These are phyloP conservation scores for Lepus oiostolus DNA, from an alignment of 2,797 vertebrate genomes.

Conservation along the genomic window DNA sequence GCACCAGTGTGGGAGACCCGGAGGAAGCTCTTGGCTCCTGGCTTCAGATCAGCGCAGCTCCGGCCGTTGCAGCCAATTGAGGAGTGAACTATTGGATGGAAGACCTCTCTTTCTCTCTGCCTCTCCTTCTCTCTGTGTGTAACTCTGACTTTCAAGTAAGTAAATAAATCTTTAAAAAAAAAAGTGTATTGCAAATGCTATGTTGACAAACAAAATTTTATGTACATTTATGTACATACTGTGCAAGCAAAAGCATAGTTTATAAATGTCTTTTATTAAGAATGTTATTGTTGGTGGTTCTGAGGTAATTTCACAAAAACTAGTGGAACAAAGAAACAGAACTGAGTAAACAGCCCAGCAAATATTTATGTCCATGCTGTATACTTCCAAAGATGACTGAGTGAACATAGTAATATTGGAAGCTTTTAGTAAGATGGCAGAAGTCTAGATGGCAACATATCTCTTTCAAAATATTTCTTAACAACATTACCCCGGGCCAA, in stretches of 20 bases:
- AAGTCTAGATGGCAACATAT: neutral
- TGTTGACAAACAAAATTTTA: neutral
- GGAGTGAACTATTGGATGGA: too few relatives aligned
- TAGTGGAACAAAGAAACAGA: neutral
- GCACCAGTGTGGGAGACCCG: too few relatives aligned
- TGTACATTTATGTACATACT: neutral
- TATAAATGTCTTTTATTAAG: slow-evolving; percentile 14
- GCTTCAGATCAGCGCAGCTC: too few relatives aligned
- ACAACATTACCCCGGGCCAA: neutral
- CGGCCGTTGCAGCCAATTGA: too few relatives aligned
- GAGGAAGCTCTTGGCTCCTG: too few relatives aligned
- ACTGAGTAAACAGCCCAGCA: neutral
- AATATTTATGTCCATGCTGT: neutral
- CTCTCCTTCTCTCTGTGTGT: too few relatives aligned
- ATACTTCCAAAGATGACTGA: neutral
- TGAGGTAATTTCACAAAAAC: slow-evolving; percentile 36
- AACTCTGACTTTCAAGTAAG: too few relatives aligned
- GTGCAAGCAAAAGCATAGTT: neutral
- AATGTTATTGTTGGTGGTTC: slow-evolving; percentile 20
- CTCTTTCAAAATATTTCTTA: slow-evolving; percentile 6
- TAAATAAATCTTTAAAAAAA: too few relatives aligned
- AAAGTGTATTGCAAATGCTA: neutral
- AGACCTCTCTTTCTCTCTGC: too few relatives aligned
- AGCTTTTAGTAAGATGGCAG: slow-evolving; percentile 5
- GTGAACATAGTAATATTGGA: neutral